phyloP scores from a whole-genome alignment of 2,113 vertebrate species.

The Mola mola region DNA sequence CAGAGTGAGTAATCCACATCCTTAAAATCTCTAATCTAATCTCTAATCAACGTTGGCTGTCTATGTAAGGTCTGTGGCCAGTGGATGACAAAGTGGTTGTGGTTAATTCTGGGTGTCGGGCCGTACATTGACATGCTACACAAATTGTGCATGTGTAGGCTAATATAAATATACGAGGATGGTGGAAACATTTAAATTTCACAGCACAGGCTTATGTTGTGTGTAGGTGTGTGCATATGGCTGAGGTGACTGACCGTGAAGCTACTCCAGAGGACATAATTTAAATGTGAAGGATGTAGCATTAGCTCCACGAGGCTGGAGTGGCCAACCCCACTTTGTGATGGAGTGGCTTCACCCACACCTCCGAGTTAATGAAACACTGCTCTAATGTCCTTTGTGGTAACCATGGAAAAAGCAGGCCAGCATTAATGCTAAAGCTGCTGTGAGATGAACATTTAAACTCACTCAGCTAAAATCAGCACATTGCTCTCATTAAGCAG shows the following conservation, averaged over 20 bases:
- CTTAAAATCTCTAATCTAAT: no score
- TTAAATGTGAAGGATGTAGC: slow-evolving; percentile 46
- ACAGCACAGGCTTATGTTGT: not conserved
- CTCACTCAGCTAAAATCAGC: slow-evolving; percentile 10
- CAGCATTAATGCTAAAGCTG: no score
- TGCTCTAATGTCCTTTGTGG: not conserved
- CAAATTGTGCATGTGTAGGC: slow-evolving; percentile 23
- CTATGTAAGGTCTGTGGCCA: no score
- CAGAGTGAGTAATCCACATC: no score
- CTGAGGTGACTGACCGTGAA: slow-evolving; percentile 37
- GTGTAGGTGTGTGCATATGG: slow-evolving; percentile 34
- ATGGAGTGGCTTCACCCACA: slow-evolving; percentile 45
- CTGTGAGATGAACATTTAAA: not conserved
- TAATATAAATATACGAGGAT: slow-evolving; percentile 25
- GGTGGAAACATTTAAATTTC: slow-evolving; percentile 17
- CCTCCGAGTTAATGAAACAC: slow-evolving; percentile 26
- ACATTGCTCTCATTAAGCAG: slow-evolving; percentile 13
- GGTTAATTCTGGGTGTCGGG: not conserved
- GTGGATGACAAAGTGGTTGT: slow-evolving; percentile 24
- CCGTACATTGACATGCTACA: not conserved
- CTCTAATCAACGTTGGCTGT: no score
- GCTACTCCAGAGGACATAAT: slow-evolving; percentile 35
- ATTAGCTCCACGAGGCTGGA: slow-evolving; percentile 22
- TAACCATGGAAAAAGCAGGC: no score
- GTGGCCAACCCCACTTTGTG: no score